Evolutionary conservation across 2,113 vertebrate species (phyloP), one percentile per base, ranked within the genome.

Genomic region (Tretioscincus oriximinensis): DNA sequence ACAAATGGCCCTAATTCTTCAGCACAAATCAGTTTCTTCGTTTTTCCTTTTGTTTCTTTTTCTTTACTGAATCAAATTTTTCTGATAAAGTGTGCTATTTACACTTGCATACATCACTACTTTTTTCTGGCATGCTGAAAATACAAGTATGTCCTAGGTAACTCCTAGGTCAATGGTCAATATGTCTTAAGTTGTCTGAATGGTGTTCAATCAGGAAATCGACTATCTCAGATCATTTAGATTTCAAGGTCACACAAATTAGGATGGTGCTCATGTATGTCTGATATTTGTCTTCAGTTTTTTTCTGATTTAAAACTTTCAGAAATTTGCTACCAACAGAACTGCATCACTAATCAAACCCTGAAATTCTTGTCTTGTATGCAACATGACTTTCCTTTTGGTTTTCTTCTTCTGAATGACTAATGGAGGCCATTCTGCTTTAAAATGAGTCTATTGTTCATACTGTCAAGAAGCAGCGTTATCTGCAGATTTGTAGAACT

Each of bases 391-490:
- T 76, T 9, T 69, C 51, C n/a, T 60, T 45, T 47, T 79, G 49
- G 29, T 82, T 76, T 70, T 76, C 73, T 76, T 76, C 65, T 28
- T 26, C 70, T 63, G 73, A 82, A 76, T 70, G 73, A 82, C 54
- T 81, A 82, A 82, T 70, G 73, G 73, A 61, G n/a, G 9, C 65
- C 65, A 82, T 70, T 82, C 73, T 81, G 80, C 20, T 82, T 76
- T 63, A 31, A 76, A 82, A 82, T 64, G 54, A 70, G 73, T 49
- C 73, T 82, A 82, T 82, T 82, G 80, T 82, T 82, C 80, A 76
- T 70, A 16, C 65, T 82, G 74, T 82, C 80, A 82, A 68, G 80
- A 76, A 70, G 65, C 41, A 76, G 73, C 54, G 61, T 82, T 82
- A 47, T 70, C 66, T 76, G 35, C 73, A 82, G 73, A 76, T 82